These are phyloP conservation scores for Herpetotheres cachinnans DNA, from an alignment of 2,113 vertebrate species.

Conservation along the genomic window DNA sequence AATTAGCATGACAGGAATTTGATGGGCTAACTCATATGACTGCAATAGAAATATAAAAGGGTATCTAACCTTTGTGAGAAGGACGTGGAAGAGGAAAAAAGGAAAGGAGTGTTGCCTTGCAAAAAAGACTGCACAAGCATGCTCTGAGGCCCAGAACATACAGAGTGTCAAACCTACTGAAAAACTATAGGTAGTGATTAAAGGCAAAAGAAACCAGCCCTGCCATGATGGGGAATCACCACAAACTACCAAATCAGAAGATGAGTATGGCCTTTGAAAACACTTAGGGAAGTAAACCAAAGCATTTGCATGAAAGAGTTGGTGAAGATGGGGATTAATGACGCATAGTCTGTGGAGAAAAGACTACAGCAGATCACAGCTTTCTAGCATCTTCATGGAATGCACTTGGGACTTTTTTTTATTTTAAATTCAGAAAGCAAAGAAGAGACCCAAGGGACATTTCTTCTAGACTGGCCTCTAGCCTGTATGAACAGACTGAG, in stretches of 20 bases:
- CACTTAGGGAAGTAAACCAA: background rate
- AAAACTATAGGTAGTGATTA: background rate
- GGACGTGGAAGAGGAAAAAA: background rate
- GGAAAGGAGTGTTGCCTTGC: background rate
- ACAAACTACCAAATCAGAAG: background rate
- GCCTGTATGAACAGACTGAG: background rate
- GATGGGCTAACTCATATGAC: background rate
- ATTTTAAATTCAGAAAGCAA: background rate
- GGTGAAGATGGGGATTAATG: background rate
- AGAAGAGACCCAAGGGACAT: background rate
- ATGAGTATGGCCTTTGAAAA: background rate
- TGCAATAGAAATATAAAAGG: background rate
- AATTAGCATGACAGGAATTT: background rate
- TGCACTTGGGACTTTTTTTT: background rate
- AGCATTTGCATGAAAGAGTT: background rate
- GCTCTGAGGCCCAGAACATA: background rate
- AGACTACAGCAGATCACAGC: background rate
- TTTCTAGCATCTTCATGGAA: background rate
- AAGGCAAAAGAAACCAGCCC: background rate
- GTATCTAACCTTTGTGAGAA: background rate
- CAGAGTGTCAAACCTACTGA: background rate
- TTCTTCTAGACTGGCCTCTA: background rate
- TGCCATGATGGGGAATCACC: background rate
- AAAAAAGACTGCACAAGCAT: background rate
- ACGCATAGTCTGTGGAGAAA: background rate